Percentiles rank a stretch among this genome's conserved stretches.
phyloP scores from a whole-genome alignment of 2,888 invertebrate genomes.

The Acrobasis suavella region DNA sequence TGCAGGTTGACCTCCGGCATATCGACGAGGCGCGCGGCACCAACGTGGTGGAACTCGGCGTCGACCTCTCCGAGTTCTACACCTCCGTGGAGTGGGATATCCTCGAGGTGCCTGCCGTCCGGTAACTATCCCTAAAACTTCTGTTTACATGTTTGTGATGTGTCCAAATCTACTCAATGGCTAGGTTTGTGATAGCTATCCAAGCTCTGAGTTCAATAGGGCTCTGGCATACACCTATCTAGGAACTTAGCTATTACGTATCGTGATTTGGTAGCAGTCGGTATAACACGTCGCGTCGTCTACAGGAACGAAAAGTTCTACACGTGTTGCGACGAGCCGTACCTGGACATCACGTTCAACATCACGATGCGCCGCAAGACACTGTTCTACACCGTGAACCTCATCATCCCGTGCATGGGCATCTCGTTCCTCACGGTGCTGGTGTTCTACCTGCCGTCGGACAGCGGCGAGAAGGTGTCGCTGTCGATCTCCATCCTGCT shows the following conservation, averaged over 20 bases:
- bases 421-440: constrained; percentile 98
- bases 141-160: too few relatives aligned
- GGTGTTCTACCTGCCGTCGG: constrained; percentile 98
- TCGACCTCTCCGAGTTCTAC: constrained; percentile 98
- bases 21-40: constrained; percentile 95
- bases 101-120: constrained; percentile 95
- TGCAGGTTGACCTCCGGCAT: constrained; percentile 93
- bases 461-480: constrained; percentile 99
- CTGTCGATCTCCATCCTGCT: constrained; percentile 97
- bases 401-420: constrained; percentile 98
- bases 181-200: too few relatives aligned
- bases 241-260: too few relatives aligned
- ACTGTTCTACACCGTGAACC: constrained; percentile 97
- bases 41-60: constrained; percentile 95
- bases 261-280: too few relatives aligned
- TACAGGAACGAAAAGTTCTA: constrained; percentile 95
- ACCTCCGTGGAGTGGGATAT: constrained; percentile 99
- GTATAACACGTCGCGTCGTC: constrained; percentile 28
- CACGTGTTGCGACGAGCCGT: constrained; percentile 98
- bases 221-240: too few relatives aligned
- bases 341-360: constrained; percentile 98
- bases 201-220: too few relatives aligned
- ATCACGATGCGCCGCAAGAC: constrained; percentile 98
- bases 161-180: too few relatives aligned
- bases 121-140: constrained; percentile 68